Conservation (phyloP, 2,797 vertebrate species). For the Manis pentadactyla region DNA sequence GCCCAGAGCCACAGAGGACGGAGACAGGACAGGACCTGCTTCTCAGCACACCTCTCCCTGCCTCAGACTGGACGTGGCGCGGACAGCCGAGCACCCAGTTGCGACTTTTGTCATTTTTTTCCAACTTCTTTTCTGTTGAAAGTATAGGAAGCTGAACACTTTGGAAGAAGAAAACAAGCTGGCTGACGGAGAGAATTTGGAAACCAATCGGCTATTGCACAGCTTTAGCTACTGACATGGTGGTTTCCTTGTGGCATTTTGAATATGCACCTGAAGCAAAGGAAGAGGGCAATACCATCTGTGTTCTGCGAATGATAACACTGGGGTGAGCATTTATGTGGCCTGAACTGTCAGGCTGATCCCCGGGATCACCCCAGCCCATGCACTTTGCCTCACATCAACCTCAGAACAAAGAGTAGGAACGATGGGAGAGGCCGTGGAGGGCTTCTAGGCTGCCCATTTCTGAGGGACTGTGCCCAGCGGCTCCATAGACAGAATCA, state of each 20-base stretch:
- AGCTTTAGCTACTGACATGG: neutral
- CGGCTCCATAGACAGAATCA: neutral
- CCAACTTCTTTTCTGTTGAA: neutral
- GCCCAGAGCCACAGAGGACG: no score
- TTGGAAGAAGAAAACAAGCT: neutral
- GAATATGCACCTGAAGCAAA: neutral
- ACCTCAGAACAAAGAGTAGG: fast-evolving
- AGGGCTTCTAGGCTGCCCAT: no score
- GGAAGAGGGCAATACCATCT: neutral
- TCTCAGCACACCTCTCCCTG: neutral
- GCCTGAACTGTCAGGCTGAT: fast-evolving
- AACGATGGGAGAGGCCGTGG: fast-evolving
- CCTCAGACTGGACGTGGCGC: neutral
- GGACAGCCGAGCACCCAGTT: constrained; percentile 6
- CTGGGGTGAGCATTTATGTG: fast-evolving
- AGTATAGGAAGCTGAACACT: neutral
- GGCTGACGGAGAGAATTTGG: neutral
- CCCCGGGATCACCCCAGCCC: neutral
- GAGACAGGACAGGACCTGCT: neutral
- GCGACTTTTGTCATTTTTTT: constrained; percentile 24
- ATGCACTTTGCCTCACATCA: neutral
- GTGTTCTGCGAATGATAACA: neutral
- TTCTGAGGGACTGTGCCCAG: neutral
- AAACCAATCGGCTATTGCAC: neutral
- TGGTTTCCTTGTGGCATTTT: neutral